Evolutionary conservation across 2,888 invertebrate genomes (phyloP).

Genomic region (Lissocephala sabroskyi): DNA sequence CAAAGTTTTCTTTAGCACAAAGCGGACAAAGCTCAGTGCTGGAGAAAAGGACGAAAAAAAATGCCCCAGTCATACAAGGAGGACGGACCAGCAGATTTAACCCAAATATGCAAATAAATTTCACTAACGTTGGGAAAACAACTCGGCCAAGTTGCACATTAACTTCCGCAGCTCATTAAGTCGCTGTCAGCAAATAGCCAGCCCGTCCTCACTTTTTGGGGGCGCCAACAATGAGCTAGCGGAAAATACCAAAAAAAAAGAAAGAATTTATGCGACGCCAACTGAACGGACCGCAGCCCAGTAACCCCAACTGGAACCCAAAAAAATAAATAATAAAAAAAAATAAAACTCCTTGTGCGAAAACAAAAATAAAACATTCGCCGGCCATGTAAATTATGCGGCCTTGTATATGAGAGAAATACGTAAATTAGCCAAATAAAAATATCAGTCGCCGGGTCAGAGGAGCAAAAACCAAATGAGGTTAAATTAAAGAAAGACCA

Average conservation of each 20-base stretch:
- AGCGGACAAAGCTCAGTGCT: too few relatives aligned
- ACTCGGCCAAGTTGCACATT: conserved; percentile 49
- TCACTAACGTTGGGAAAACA: conserved; percentile 20
- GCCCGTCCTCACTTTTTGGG: conserved; percentile 1
- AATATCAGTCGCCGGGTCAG: background rate
- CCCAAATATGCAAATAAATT: conserved; percentile 63
- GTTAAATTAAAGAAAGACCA: conserved; percentile 26
- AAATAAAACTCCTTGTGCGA: conserved; percentile 9
- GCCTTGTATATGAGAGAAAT: conserved; percentile 17
- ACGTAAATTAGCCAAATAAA: conserved; percentile 33
- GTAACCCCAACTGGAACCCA: conserved; percentile 7
- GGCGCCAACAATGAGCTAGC: conserved; percentile 15
- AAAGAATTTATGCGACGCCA: conserved; percentile 64
- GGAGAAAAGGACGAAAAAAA: too few relatives aligned
- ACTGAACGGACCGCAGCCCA: conserved; percentile 54
- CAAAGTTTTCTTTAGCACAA: too few relatives aligned
- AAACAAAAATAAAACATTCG: conserved; percentile 52
- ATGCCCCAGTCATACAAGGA: too few relatives aligned
- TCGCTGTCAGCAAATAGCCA: conserved; percentile 41
- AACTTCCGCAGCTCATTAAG: conserved; percentile 66
- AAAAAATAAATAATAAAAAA: too few relatives aligned
- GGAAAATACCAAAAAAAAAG: conserved; percentile 47
- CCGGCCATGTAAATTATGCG: conserved; percentile 44
- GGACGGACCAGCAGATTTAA: conserved; percentile 36
- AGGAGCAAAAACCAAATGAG: conserved; percentile 18